A percentile compares a stretch with the other conserved stretches of the same genome.
These are phyloP conservation scores for Acromyrmex heyeri DNA, from an alignment of 1,140 invertebrate species.

Conservation along the genomic window DNA sequence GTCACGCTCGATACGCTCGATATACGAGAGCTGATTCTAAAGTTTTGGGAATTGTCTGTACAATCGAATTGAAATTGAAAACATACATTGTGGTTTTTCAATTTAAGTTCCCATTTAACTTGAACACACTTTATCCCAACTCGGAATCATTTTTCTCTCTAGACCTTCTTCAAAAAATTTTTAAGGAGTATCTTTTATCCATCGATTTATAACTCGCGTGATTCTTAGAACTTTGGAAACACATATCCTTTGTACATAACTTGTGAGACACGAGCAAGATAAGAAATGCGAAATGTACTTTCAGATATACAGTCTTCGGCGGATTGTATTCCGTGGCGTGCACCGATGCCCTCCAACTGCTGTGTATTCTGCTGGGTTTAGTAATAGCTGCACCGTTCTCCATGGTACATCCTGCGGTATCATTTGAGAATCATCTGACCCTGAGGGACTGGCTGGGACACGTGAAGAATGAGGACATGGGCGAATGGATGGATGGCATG, in stretches of 20 bases:
- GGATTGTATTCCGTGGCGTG: constrained; percentile 94
- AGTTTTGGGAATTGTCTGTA: no score
- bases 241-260: neutral
- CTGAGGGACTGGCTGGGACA: constrained; percentile 89
- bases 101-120: no score
- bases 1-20: neutral
- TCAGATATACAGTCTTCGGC: constrained; percentile 91
- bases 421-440: constrained; percentile 84
- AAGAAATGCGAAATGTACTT: constrained; percentile 12
- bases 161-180: no score
- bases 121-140: no score
- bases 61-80: no score
- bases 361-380: constrained; percentile 92
- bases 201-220: no score
- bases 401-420: constrained; percentile 88
- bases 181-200: no score
- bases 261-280: neutral
- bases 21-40: neutral
- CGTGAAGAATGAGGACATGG: constrained; percentile 87
- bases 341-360: constrained; percentile 93
- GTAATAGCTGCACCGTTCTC: constrained; percentile 89
- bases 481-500: constrained; percentile 90
- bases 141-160: no score
- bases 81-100: no score
- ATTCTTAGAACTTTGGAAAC: neutral